Base-by-base conservation (phyloP, 2,113 vertebrate species). In the Dasyurus viverrinus region DNA sequence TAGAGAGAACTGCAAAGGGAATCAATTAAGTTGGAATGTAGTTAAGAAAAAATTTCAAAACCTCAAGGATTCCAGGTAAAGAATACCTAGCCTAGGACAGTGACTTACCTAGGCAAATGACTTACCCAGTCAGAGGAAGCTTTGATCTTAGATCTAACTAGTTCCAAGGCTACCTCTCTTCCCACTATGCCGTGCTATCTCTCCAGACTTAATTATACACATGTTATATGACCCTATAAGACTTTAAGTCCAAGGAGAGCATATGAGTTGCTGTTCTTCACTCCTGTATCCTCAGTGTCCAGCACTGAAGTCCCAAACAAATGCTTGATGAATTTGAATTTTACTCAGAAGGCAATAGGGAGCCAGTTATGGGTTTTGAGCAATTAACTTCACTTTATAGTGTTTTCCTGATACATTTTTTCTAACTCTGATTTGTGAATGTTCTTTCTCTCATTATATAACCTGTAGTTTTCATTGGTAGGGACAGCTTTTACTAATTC, bases 281-380 rank as follows among this genome's bases (percentile, higher is more conserved):
- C 54, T 54, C 53, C 4, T 47, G 26, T 89, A 91, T 91, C 27
- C 12, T 46, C 89, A 89, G 22, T 54, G 26, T 53, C n/a, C 52
- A 95, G 60, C 89, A 89, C 53, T 57, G 53, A 92, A 12, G 48
- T 0, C 53, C 54, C 53, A 53, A 92, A n/a, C 0, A 53, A 60
- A 55, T 50, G 48, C 54, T 93, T 93, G 50, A 46, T 93, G 53
- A 53, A 25, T 93, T 46, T 90, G 36, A 89, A 12, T 92, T 90
- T 91, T 90, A 90, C n/a, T 90, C 30, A 91, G 26, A 91, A 91
- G 46, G 53, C 60, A 54, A 19, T 76, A 76, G 90, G 90, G 9
- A 94, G 27, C 26, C 52, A 90, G 42, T 89, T 53, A n/a, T n/a
- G 22, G 25, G 9, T 91, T 26, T 93, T 91, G 90, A 14, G 10